Conservation (phyloP, 2,888 invertebrate genomes). For the Meliscaeva auricollis region DNA sequence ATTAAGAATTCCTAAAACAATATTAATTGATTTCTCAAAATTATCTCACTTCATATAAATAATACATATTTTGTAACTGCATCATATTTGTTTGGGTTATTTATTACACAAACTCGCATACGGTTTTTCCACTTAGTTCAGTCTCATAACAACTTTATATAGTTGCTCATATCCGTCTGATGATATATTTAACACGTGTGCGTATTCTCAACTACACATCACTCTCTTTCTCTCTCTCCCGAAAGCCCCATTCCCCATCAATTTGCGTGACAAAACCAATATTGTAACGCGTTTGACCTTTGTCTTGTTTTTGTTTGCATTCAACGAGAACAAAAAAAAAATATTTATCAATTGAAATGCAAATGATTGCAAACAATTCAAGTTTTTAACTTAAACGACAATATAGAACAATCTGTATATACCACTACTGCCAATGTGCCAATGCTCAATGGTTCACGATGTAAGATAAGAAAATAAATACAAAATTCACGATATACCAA, state of each 20-base stretch:
- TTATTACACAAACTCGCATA: no score
- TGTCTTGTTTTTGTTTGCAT: not conserved
- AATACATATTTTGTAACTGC: no score
- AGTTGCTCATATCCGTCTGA: no score
- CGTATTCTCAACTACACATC: not conserved
- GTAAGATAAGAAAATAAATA: conserved; percentile 19
- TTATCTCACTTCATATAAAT: no score
- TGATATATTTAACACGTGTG: no score
- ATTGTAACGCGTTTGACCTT: conserved; percentile 4
- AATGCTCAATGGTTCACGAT: not conserved
- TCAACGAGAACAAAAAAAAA: not conserved
- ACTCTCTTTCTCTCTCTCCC: no score
- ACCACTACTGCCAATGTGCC: no score
- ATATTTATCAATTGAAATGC: conserved; percentile 22
- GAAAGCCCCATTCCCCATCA: not conserved
- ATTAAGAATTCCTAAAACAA: no score
- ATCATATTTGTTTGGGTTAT: no score
- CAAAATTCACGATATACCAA: conserved; percentile 22
- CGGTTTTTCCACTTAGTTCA: no score
- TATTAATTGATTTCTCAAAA: no score
- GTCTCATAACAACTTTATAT: no score
- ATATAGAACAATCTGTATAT: not conserved
- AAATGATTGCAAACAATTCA: conserved; percentile 12
- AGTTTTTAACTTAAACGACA: not conserved
- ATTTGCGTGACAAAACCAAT: not conserved